A percentile compares a stretch with the other conserved stretches of the same genome.
Conservation (phyloP, 2,113 vertebrate species). For the Bos indicus region DNA sequence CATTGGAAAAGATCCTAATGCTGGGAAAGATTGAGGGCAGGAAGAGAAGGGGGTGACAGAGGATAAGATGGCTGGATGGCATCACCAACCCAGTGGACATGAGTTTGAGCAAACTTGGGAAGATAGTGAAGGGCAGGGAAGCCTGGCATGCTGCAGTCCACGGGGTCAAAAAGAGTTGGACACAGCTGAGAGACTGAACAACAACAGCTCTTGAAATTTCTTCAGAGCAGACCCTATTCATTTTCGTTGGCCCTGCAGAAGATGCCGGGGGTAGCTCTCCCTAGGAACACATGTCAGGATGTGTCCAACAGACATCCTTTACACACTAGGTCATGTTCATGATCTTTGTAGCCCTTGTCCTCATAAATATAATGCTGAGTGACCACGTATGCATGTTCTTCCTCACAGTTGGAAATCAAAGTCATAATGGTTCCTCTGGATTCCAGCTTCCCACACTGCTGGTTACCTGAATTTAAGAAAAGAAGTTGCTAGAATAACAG, state of each 20-base stretch:
- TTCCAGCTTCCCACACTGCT: background rate
- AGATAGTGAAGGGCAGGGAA: background rate
- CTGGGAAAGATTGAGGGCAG: background rate
- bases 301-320: background rate
- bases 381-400: background rate
- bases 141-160: background rate
- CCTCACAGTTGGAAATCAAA: background rate
- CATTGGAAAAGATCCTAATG: background rate
- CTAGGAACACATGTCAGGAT: background rate
- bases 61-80: background rate
- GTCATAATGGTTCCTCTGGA: background rate
- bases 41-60: background rate
- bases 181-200: background rate
- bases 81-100: background rate
- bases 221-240: background rate
- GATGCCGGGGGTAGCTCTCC: background rate
- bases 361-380: background rate
- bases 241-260: background rate
- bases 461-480: background rate
- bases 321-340: background rate
- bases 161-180: background rate
- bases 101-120: background rate
- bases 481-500: slow-evolving; percentile 5
- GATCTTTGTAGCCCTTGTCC: background rate
- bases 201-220: background rate